Evolutionary conservation across 2,797 vertebrate species (phyloP).

Genomic region (Phalanger gymnotis): DNA sequence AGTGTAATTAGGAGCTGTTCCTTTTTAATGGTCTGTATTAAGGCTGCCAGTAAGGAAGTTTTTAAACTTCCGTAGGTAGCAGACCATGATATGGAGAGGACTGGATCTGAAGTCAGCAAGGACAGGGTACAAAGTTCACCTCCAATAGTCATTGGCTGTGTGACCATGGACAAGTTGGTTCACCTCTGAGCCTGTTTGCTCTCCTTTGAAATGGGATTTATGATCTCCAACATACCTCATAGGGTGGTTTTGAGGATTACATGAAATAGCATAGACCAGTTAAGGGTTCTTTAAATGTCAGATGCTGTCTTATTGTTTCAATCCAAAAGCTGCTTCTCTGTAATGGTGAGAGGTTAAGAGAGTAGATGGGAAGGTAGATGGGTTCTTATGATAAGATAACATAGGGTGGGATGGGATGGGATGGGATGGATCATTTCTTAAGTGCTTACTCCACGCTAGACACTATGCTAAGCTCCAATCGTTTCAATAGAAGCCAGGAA

Average conservation of each 20-base stretch:
- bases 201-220: neutral
- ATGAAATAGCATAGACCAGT: neutral
- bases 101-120: neutral
- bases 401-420: neutral
- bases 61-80: neutral
- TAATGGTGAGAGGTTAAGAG: neutral
- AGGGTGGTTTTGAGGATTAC: neutral
- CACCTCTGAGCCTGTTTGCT: neutral
- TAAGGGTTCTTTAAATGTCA: neutral
- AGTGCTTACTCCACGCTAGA: neutral
- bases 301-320: neutral
- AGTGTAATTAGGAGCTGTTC: slow-evolving; percentile 65
- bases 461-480: neutral
- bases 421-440: neutral
- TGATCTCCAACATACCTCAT: neutral
- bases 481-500: neutral
- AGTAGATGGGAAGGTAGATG: neutral
- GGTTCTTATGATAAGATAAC: neutral
- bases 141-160: neutral
- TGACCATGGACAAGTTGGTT: neutral
- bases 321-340: neutral
- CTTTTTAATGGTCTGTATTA: slow-evolving; percentile 63
- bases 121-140: neutral
- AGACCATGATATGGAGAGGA: neutral
- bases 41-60: neutral